These are phyloP conservation scores for Actinopyga echinites DNA, from an alignment of 53 echinoderm and acorn worm species.

Conservation along the genomic window DNA sequence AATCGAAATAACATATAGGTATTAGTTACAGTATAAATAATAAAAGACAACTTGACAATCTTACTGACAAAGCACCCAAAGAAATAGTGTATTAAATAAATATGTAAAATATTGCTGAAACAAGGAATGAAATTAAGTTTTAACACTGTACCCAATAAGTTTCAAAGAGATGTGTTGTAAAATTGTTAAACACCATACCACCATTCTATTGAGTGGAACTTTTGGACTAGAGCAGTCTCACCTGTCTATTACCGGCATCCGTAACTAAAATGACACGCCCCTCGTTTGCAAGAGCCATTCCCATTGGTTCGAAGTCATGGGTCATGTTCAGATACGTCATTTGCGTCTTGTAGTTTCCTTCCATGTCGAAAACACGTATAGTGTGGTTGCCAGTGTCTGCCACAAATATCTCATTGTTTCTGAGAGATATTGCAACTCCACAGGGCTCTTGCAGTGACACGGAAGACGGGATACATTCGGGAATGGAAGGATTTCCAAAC, in stretches of 20 bases:
- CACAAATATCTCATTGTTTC: constrained; percentile 75
- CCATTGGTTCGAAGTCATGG: constrained; percentile 87
- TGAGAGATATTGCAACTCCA: constrained; percentile 87
- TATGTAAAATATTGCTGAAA: too few relatives aligned
- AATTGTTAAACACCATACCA: too few relatives aligned
- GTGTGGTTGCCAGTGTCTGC: constrained; percentile 96
- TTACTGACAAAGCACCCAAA: too few relatives aligned
- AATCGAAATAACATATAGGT: too few relatives aligned
- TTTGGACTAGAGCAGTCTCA: not conserved
- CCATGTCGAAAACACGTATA: constrained; percentile 85
- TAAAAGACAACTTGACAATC: too few relatives aligned
- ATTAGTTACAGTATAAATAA: too few relatives aligned
- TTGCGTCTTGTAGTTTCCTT: constrained; percentile 84
- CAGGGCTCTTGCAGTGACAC: constrained; percentile 87
- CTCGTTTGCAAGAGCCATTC: constrained; percentile 70
- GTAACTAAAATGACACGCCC: constrained; percentile 72
- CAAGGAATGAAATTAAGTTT: too few relatives aligned
- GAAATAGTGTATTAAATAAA: too few relatives aligned
- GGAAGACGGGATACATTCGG: constrained; percentile 52
- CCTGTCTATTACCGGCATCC: constrained; percentile 84
- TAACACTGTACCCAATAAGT: too few relatives aligned
- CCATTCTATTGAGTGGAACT: not conserved
- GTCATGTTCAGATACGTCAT: constrained; percentile 77
- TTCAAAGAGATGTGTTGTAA: too few relatives aligned
- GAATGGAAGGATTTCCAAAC: constrained; percentile 69